Conservation (phyloP, 2,888 invertebrate species). For the Tetragonula carbonaria region DNA sequence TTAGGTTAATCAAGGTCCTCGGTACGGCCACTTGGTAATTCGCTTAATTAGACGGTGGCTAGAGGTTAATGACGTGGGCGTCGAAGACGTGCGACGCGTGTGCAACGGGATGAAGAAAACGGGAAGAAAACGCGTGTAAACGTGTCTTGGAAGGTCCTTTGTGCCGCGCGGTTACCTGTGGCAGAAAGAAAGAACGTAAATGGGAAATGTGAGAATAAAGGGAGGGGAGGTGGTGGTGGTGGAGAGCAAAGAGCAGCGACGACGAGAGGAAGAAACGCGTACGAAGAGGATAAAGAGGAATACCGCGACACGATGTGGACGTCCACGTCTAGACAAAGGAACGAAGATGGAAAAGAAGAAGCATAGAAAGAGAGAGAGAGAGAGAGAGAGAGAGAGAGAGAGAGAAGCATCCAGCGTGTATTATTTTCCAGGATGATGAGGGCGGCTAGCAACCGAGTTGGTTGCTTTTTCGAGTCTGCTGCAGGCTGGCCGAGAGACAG, state of each 20-base stretch:
- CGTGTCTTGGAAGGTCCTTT: constrained; percentile 37
- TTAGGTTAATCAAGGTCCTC: constrained; percentile 26
- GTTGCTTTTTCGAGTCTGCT: constrained; percentile 61
- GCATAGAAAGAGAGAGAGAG: constrained; percentile 10
- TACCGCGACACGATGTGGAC: constrained; percentile 66
- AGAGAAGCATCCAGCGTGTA: constrained; percentile 68
- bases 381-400: constrained; percentile 63
- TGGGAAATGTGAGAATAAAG: background rate
- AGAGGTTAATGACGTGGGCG: constrained; percentile 44
- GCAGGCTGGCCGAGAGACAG: constrained; percentile 62
- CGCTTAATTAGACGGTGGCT: constrained; percentile 45
- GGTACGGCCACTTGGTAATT: constrained; percentile 5
- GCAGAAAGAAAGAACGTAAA: constrained; percentile 17
- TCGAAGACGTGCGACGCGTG: background rate
- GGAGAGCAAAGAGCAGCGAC: background rate
- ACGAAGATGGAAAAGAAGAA: constrained; percentile 72
- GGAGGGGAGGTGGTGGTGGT: background rate
- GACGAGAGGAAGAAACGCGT: background rate
- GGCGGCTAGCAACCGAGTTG: constrained; percentile 56
- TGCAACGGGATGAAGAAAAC: background rate
- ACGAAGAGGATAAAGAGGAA: constrained; percentile 57
- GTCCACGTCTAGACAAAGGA: constrained; percentile 72
- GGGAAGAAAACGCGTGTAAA: constrained; percentile 22
- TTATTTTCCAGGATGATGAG: constrained; percentile 74
- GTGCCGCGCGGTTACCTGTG: constrained; percentile 47